Evolutionary conservation across 1,140 invertebrate species (phyloP), one percentile per base, ranked within the genome.

Genomic region (Drosophila mauritiana): DNA sequence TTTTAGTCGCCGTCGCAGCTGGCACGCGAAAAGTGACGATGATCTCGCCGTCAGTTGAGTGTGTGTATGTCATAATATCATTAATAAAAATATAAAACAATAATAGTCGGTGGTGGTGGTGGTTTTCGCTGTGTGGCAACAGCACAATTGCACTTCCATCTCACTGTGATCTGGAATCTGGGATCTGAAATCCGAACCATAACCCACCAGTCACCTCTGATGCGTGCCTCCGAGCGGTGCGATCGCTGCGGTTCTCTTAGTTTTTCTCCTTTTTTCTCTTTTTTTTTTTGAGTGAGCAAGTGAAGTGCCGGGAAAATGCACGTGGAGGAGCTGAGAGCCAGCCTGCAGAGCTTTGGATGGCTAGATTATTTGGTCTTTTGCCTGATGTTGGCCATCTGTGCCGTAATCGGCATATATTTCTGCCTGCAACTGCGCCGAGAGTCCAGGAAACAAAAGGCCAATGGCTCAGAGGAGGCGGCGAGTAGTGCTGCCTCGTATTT

Each of bases 361-460:
- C 91, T 92, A 42, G 96, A 97, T 91, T 97, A 97, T 86, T 63
- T 93, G 0, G 94, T 97, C 20, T 97, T 97, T 88, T 92, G 94
- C 11, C 64, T 93, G 0, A 97, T 97, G 96, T 90, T 97, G 45
- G 73, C 94, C 4, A 93, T 95, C 11, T 97, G 96, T 67, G 94
- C 96, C 6, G 93, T 93, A 0, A 96, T 98, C 42, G 97, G 97
- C 0, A 80, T 97, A 10, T 97, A 96, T 89, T 97, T 96, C 90
- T 96, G 96, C 6, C 96, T 96, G 61, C 88, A 92, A 55, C 43
- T 92, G 54, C 81, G 90, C 0, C 59, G 78, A 1, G 85, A 92
- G 48, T 73, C 90, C 17, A 93, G 95, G 34, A 95, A 95, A 52
- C 94, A 95, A 45, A 95, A 95, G 43, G 3, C 40, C 1, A 12